Base-by-base conservation (phyloP, 2,888 invertebrate species). In the Tetragonisca angustula region DNA sequence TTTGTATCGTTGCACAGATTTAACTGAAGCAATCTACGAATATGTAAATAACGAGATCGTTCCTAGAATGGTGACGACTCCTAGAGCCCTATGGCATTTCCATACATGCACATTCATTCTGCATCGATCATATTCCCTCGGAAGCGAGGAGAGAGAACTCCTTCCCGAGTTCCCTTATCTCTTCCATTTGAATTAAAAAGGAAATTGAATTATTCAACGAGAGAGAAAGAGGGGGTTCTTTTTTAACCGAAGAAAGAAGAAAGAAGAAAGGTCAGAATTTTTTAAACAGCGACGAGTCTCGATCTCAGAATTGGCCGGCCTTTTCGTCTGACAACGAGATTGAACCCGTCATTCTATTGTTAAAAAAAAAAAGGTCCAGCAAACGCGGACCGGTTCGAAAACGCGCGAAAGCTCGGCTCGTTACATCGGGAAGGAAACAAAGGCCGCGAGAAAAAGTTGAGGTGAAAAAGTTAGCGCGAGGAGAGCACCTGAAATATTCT, bases 11-110 rank as follows among this genome's bases (percentile, higher is more conserved):
- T 43, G 65, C 50, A 27, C 69, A 76, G 82, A 89, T 87, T 84
- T 86, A 79, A 86, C 86, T 81, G 79, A 84, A 83, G 86, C 76
- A 84, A 83, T 84, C 83, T 84, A 83, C 76, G 82, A 87, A 89
- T 84, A 89, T 89, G 86, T 89, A 89, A 89, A 87, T 89, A 81
- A 43, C 50, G 77, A 70, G 71, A 80, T 75, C 67, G 69, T 74
- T 71, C 70, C 43, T 69, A 62, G 79, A 75, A 74, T 67, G 64
- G 64, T 59, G 77, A 76, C 75, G 65, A 77, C 65, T 81, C 36
- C 64, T 69, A 69, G 17, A 21, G 21, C 56, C 65, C 79, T 43
- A 64, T 69, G 36, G 67, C 69, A 79, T 82, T 82, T 80, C 83
- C 86, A 80, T 79, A 67, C 72, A 77, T 82, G 70, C 71, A 72